Evolutionary conservation across 2,888 invertebrate genomes (phyloP).

Genomic region (Drosophila kokeensis): DNA sequence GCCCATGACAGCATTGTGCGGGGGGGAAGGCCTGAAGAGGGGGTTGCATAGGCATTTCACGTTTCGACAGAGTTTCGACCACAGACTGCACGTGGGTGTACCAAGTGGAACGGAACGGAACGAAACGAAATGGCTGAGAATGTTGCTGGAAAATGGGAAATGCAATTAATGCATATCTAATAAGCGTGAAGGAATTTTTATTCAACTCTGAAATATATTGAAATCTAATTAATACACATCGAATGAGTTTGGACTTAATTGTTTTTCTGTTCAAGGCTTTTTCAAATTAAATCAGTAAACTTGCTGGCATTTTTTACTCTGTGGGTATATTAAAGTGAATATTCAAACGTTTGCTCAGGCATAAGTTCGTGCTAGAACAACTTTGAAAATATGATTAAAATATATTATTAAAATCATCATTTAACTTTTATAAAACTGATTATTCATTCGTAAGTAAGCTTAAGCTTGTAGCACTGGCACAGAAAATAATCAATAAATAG

Average conservation of each 20-base stretch:
- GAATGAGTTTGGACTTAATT: background rate
- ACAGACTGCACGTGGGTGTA: constrained; percentile 42
- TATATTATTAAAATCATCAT: background rate
- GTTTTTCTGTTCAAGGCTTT: background rate
- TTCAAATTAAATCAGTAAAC: constrained; percentile 1
- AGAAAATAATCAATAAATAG: background rate
- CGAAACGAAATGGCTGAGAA: constrained; percentile 15
- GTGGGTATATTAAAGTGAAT: background rate
- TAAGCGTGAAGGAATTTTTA: constrained; percentile 8
- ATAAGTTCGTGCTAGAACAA: background rate
- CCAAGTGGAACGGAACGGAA: constrained; percentile 36
- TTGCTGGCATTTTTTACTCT: background rate
- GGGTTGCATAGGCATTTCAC: constrained; percentile 35
- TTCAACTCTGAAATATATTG: background rate
- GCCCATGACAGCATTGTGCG: background rate
- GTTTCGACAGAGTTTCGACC: constrained; percentile 33
- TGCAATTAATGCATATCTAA: constrained; percentile 44
- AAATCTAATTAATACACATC: background rate
- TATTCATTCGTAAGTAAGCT: background rate
- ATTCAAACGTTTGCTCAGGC: background rate
- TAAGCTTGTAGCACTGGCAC: background rate
- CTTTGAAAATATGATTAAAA: background rate
- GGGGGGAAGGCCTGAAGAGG: background rate
- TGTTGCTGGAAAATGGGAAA: constrained; percentile 41
- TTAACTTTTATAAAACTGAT: background rate